Percentiles rank a stretch among this genome's conserved stretches.
Conservation (phyloP, 1,140 invertebrate genomes). For the Galendromus occidentalis region DNA sequence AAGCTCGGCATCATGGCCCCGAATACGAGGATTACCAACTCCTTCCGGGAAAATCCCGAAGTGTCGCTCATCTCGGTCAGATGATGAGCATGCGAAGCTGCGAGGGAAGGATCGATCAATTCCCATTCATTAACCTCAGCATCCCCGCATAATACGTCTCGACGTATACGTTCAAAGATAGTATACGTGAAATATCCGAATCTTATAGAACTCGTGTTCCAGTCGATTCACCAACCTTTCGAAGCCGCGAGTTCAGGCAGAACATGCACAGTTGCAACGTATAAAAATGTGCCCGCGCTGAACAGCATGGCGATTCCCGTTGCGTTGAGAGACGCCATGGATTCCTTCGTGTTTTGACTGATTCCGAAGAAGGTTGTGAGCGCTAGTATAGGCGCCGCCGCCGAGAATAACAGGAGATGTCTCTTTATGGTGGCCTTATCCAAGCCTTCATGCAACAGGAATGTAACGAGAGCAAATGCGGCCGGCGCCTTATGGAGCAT, state of each 20-base stretch:
- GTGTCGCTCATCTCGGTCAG: not conserved
- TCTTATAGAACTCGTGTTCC: no score
- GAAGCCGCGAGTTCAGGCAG: conserved; percentile 60
- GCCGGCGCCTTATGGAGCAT: conserved; percentile 98
- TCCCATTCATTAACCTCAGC: no score
- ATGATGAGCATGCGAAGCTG: not conserved
- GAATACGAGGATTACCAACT: not conserved
- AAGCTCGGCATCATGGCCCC: conserved; percentile 8
- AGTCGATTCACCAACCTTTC: not conserved
- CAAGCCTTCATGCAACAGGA: conserved; percentile 80
- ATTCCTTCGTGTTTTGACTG: conserved; percentile 31
- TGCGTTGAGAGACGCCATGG: conserved; percentile 60
- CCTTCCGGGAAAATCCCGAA: not conserved
- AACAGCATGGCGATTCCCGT: conserved; percentile 94
- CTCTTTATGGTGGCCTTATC: conserved; percentile 64
- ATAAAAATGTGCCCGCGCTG: conserved; percentile 93
- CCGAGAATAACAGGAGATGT: conserved; percentile 81
- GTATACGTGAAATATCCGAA: no score
- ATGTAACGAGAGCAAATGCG: conserved; percentile 91
- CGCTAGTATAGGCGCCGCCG: conserved; percentile 71
- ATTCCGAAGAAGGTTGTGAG: conserved; percentile 82
- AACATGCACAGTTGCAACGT: conserved; percentile 95
- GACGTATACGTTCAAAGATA: no score
- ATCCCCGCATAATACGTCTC: no score
- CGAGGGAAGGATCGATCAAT: not conserved